Evolutionary conservation across 2,888 invertebrate species (phyloP), one percentile per base, ranked within the genome.

Genomic region (Drosophila paramelanica): DNA sequence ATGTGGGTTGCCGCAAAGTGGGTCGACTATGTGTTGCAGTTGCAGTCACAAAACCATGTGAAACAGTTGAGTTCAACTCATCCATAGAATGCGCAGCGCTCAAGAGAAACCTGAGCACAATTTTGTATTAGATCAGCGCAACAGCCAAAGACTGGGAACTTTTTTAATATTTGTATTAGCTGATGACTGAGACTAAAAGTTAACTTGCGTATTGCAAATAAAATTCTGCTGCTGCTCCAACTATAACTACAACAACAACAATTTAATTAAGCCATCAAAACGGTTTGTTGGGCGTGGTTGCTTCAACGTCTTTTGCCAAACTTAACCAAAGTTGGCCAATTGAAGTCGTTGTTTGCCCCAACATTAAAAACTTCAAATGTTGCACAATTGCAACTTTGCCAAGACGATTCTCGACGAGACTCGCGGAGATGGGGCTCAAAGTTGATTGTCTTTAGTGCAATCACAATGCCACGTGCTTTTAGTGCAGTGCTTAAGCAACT

Each of bases 361-460:
- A 50, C 42, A 57, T 53, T 51, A 49, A 56, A 72, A 77, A 69
- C 50, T 84, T 77, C 51, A 73, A 81, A 59, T 61, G 60, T 45
- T 58, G 62, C 60, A 71, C 60, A 77, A 57, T 67, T 80, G 59
- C 8, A 71, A 73, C 77, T 79, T 45, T 55, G 25, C 55, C 45
- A 45, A 23, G 14, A 14, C 41, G 41, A 38, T 11, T 38, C 14
- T 20, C 38, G 36, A 13, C 41, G 11, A 3, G 39, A 39, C 42
- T 52, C 42, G 31, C 39, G 33, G 39, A 58, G 50, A 47, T 46
- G 59, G 65, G 43, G 43, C 47, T 38, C 51, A 45, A 47, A 62
- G 61, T 62, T 64, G 58, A 70, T 76, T 73, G 59, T 72, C 60
- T 62, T 62, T 69, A 61, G 75, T 70, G 55, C 58, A 73, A 65